Evolutionary conservation across 2,888 invertebrate genomes (phyloP).

Genomic region (Cephus rjabovi): DNA sequence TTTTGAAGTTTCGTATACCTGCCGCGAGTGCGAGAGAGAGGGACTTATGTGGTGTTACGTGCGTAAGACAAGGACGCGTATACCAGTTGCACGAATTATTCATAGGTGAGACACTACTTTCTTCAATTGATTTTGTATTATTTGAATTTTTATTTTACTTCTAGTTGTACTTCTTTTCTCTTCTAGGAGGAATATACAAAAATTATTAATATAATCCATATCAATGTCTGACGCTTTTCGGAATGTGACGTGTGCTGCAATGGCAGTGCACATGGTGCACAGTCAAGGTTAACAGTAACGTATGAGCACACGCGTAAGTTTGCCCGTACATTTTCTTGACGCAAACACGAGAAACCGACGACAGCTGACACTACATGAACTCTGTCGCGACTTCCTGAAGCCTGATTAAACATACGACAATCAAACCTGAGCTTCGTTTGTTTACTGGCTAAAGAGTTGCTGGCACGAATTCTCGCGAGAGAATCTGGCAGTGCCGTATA

Average conservation of each 20-base stretch:
- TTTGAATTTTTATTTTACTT: background rate
- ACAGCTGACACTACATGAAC: background rate
- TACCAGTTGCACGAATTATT: background rate
- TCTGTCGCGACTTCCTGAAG: background rate
- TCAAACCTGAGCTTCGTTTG: slow-evolving; percentile 16
- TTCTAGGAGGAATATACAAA: no score
- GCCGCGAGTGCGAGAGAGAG: background rate
- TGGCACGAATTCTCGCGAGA: background rate
- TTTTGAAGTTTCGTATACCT: background rate
- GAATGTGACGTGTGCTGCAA: background rate
- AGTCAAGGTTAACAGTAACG: background rate
- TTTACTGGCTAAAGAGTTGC: slow-evolving; percentile 6
- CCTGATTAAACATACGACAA: slow-evolving; percentile 18
- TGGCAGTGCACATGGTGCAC: background rate
- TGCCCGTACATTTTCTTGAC: background rate
- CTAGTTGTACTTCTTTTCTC: no score
- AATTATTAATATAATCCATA: background rate
- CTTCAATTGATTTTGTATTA: background rate
- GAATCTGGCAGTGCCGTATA: background rate
- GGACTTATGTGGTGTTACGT: background rate
- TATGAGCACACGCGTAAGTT: background rate
- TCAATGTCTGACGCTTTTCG: background rate
- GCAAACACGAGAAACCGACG: background rate
- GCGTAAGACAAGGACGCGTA: background rate
- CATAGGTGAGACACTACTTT: background rate